These are phyloP conservation scores for Falco cherrug DNA, from an alignment of 2,797 vertebrate species.

Conservation along the genomic window DNA sequence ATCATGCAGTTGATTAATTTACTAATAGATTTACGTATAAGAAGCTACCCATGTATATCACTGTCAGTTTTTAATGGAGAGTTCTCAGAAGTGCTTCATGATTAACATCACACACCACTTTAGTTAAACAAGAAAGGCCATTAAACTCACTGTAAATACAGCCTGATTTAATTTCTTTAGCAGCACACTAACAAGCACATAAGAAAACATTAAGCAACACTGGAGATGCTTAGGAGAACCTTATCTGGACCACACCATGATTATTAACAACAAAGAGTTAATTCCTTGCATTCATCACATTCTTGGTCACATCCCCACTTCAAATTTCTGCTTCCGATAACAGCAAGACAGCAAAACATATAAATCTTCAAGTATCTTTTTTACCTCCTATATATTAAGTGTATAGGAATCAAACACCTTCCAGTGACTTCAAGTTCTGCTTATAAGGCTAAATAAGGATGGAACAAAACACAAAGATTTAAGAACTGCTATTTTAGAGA, in stretches of 20 bases:
- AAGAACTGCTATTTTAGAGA: not conserved
- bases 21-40: conserved; percentile 22
- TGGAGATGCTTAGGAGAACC: not conserved
- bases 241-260: not conserved
- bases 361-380: not conserved
- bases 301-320: not conserved
- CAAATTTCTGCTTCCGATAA: not conserved
- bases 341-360: not conserved
- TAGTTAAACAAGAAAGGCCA: not conserved
- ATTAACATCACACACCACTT: not conserved
- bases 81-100: not conserved
- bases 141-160: not conserved
- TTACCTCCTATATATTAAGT: not conserved
- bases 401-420: not conserved
- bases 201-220: not conserved
- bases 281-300: not conserved
- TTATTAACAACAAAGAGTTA: not conserved
- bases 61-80: conserved; percentile 1
- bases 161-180: not conserved
- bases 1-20: not conserved
- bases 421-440: not conserved
- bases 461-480: not conserved
- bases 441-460: conserved; percentile 26
- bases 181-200: not conserved
- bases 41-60: not conserved